Base-by-base conservation (phyloP, 2,888 invertebrate genomes). In the Eupithecia subumbrata region DNA sequence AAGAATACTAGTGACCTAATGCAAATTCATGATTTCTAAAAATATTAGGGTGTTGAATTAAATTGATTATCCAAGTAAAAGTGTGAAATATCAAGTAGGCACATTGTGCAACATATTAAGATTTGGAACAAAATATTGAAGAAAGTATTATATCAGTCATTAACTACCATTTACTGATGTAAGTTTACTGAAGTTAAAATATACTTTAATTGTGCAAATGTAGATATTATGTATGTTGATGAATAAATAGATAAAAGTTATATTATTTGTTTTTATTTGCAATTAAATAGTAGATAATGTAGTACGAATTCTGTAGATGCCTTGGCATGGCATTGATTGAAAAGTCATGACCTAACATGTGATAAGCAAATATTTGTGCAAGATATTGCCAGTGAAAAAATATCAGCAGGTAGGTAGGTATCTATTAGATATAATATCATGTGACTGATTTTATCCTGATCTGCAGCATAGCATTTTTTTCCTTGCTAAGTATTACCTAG, bases 171-270 rank as follows among this genome's bases (percentile, higher is more conserved):
- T 89, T 85, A 90, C 91, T 92, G 91, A 91, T 92, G 88, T 90
- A 89, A 91, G 88, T 91, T 86, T 92, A 92, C 25, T 43, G 68
- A 68, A 92, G 91, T 90, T 91, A 87, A 91, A 67, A 91, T 89
- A 88, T 91, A 89, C 86, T 87, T 87, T 89, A 92, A 91, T 92
- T 94, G 93, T 93, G 93, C 92, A 93, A 93, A 92, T 95, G 94
- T 95, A 95, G 94, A 94, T 94, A 95, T 93, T 92, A 94, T 92
- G 92, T 94, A 95, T 94, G 95, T 95, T 95, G 94, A 94, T 92
- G 94, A 94, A 94, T 95, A 95, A 95, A 95, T 94, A 94, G 92
- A 90, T 91, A 92, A 93, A 93, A 91, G 86, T 88, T 89, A 85
- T 82, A 80, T 63, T 83, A 82, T 84, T 86, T 85, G 85, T 73